phyloP scores from a whole-genome alignment of 2,113 vertebrate genomes.

The Mobula hypostoma region DNA sequence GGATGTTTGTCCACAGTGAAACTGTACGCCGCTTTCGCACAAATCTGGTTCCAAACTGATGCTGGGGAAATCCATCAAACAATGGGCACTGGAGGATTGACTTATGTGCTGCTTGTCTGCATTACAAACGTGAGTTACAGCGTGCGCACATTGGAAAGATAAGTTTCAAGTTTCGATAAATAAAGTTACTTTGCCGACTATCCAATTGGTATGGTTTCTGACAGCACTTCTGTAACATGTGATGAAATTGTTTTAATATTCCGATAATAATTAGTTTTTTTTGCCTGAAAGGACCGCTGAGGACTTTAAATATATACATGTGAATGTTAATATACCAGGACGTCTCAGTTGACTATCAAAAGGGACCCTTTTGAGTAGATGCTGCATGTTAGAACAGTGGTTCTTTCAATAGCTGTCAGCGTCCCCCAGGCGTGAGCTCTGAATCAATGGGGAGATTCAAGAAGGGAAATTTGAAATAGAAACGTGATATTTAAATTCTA shows the following conservation, averaged over 20 bases:
- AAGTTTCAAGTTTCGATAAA: not conserved
- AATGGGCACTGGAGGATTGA: constrained; percentile 21
- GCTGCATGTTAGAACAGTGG: constrained; percentile 43
- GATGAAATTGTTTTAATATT: not conserved
- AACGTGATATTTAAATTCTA: constrained; percentile 38
- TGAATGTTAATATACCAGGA: not conserved
- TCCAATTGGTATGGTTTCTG: not conserved
- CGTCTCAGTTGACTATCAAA: not conserved
- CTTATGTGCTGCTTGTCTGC: constrained; percentile 25
- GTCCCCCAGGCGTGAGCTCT: constrained; percentile 40
- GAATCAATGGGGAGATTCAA: constrained; percentile 47
- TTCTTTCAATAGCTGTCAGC: constrained; percentile 44
- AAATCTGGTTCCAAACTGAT: not conserved
- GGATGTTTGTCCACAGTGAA: not conserved
- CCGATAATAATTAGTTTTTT: not conserved
- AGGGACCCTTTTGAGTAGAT: not conserved
- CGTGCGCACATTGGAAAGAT: not conserved
- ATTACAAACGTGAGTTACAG: constrained; percentile 27
- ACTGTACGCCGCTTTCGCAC: too few relatives aligned
- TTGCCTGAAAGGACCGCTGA: not conserved
- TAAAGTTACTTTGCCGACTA: not conserved
- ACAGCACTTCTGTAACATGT: too few relatives aligned
- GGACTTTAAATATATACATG: not conserved
- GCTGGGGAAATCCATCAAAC: not conserved
- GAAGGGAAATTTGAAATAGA: constrained; percentile 42